A percentile compares a stretch with the other conserved stretches of the same genome.
Conservation (phyloP, 2,797 vertebrate genomes). For the Hippopotamyrus pictus region DNA sequence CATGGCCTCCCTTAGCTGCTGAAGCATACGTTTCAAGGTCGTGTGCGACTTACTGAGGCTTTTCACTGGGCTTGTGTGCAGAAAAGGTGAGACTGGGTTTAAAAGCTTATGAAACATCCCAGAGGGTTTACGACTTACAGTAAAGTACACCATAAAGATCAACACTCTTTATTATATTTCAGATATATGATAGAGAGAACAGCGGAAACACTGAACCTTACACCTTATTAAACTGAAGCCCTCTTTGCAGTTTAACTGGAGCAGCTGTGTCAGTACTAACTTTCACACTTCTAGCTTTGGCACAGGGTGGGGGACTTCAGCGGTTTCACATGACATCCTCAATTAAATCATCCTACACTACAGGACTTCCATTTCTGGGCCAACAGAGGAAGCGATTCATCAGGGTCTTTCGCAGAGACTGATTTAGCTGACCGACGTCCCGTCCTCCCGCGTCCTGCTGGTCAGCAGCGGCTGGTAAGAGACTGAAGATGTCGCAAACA, state of each 20-base stretch:
- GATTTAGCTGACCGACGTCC: not conserved
- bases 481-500: not conserved
- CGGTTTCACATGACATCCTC: not conserved
- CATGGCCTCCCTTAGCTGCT: not conserved
- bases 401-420: constrained; percentile 12
- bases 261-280: not conserved
- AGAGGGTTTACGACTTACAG: not conserved
- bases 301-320: not conserved
- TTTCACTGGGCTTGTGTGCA: not conserved
- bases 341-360: constrained; percentile 22
- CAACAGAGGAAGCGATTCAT: not conserved
- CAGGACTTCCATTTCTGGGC: constrained; percentile 20
- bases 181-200: not conserved
- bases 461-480: not conserved
- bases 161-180: not conserved
- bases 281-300: not conserved
- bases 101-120: not conserved
- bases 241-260: not conserved
- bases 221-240: not conserved
- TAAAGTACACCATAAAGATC: constrained; percentile 7
- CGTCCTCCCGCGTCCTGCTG: not conserved
- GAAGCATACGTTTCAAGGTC: not conserved
- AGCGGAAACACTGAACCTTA: not conserved
- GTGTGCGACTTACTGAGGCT: not conserved
- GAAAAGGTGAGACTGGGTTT: not conserved